A percentile compares a stretch with the other conserved stretches of the same genome.
These are phyloP conservation scores for Habrosyne pyritoides DNA, from an alignment of 2,888 invertebrate genomes.

Conservation along the genomic window DNA sequence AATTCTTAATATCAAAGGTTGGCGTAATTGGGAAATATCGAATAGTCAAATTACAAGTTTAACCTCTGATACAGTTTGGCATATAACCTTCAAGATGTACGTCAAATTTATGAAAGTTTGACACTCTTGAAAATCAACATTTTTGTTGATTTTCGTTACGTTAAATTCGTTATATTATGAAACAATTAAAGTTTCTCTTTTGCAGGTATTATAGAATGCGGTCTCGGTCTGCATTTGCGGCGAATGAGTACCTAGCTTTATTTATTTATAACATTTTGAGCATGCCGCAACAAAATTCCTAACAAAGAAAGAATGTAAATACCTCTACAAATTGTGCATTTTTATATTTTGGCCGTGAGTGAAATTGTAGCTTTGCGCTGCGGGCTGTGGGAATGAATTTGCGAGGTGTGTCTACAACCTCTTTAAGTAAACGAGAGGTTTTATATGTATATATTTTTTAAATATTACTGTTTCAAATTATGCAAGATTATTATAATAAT, in stretches of 20 bases:
- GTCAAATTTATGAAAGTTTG: not conserved
- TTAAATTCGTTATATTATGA: slow-evolving; percentile 9
- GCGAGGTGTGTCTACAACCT: slow-evolving; percentile 1
- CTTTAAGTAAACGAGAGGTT: not conserved
- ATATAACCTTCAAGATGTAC: not conserved
- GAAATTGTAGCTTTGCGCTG: slow-evolving; percentile 32
- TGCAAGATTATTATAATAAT: too few relatives aligned
- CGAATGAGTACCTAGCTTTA: slow-evolving; percentile 13
- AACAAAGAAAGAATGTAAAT: slow-evolving; percentile 29
- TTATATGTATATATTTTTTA: not conserved
- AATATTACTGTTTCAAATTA: not conserved
- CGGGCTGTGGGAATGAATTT: not conserved
- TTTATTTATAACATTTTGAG: slow-evolving; percentile 33
- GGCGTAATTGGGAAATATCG: too few relatives aligned
- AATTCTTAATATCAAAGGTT: too few relatives aligned
- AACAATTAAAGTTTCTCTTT: slow-evolving; percentile 18
- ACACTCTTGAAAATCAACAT: too few relatives aligned
- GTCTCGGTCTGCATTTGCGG: slow-evolving; percentile 4
- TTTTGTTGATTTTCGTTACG: too few relatives aligned
- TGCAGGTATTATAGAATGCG: slow-evolving; percentile 9
- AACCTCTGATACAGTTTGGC: too few relatives aligned
- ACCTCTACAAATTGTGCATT: slow-evolving; percentile 34
- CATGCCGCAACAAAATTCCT: slow-evolving; percentile 15
- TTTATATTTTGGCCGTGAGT: slow-evolving; percentile 37
- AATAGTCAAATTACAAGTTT: too few relatives aligned